Base-by-base conservation (phyloP, 2,888 invertebrate species). In the Oscheius sp. region DNA sequence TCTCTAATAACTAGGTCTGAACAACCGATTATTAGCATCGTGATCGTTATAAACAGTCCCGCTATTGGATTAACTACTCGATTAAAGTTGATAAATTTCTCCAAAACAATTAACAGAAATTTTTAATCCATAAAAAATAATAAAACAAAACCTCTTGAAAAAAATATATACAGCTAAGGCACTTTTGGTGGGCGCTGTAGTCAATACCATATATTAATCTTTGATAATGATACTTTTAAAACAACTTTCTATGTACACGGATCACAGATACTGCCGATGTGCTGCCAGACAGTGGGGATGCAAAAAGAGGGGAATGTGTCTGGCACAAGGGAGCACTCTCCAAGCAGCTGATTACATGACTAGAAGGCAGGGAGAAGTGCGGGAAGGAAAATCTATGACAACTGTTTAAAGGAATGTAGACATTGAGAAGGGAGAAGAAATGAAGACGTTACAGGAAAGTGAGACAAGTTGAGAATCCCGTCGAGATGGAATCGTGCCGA, bases 241-340 rank as follows among this genome's bases (percentile, higher is more conserved):
- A 54, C 22, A 20, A 33, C 12, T 51, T 64, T 64, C 63, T 64
- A 64, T 64, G 63, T 64, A 64, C 63, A 64, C 41, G 50, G 33
- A 64, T 64, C 63, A 64, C 63, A 64, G 63, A 51, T 47, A 64
- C 63, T 64, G 63, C 63, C 51, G 63, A 64, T 51, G 63, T 64
- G 49, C 22, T 22, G 49, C 44, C 59, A 32, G 54, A 54, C 54
- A 54, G 32, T 47, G 41, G 41, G 41, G 41, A 12, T 17, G 41
- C 36, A 8, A n/a, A n/a, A 51, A 51, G 32, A 32, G 41, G 59
- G 38, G 41, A 8, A 26, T 12, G 44, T 24, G 44, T 44, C 59
- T 26, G 44, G 44, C 38, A 22, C 26, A 26, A 3, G 57, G 36
- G 57, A 36, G 38, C 59, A 59, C 41, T 41, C 20, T 3, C 5